A percentile compares a stretch with the other conserved stretches of the same genome.
Evolutionary conservation across 1,140 invertebrate species (phyloP).

Genomic region (Caenorhabditis remanei): DNA sequence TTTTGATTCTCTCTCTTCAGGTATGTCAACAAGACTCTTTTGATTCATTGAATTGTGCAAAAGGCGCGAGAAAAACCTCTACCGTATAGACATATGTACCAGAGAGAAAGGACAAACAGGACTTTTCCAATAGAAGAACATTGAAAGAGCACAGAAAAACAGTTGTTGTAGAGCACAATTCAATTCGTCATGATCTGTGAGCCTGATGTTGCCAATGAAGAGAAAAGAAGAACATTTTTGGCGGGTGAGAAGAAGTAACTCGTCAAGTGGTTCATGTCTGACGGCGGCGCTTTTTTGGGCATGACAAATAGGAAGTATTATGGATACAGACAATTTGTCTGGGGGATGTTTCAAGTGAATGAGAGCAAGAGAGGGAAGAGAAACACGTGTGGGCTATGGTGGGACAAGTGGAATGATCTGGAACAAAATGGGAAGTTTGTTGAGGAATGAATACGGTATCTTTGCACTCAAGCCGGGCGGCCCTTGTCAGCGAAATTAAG

Average conservation of each 20-base stretch:
- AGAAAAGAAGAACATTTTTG: not conserved
- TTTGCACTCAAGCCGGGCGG: too few species aligned
- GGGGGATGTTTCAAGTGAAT: not conserved
- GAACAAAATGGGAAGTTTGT: too few species aligned
- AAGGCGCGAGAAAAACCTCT: constrained; percentile 30
- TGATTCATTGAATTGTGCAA: constrained; percentile 25
- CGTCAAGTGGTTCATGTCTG: constrained; percentile 44
- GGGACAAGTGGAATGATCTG: too few species aligned
- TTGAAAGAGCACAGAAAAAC: constrained; percentile 22
- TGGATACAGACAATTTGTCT: not conserved
- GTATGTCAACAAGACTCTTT: constrained; percentile 24
- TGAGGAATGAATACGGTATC: too few species aligned
- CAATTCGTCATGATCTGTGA: constrained; percentile 49
- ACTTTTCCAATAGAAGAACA: not conserved
- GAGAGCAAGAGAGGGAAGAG: too few species aligned
- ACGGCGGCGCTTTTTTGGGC: constrained; percentile 34
- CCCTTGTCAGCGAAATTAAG: too few species aligned
- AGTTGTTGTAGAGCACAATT: constrained; percentile 1
- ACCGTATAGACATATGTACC: constrained; percentile 1
- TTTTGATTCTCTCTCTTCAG: constrained; percentile 22
- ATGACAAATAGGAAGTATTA: not conserved
- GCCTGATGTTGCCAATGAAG: constrained; percentile 7
- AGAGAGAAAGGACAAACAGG: constrained; percentile 3
- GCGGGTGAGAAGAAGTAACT: not conserved
- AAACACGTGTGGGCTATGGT: too few species aligned